Evolutionary conservation across 2,888 invertebrate species (phyloP).

Genomic region (Sarcophaga carnaria): DNA sequence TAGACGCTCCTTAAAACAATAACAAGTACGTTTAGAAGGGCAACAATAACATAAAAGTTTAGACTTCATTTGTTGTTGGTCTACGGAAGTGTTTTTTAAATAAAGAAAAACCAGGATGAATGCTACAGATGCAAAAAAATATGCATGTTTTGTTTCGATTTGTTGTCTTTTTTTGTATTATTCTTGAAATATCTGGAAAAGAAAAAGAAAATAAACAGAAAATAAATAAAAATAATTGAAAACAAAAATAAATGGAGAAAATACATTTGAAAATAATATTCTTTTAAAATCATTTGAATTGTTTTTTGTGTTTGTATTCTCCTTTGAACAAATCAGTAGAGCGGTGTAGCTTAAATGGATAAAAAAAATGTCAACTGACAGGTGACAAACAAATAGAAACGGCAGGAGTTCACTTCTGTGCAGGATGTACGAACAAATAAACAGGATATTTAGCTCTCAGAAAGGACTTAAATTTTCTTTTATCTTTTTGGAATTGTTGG

Average conservation of each 20-base stretch:
- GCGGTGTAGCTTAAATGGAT: neutral
- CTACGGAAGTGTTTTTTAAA: slow-evolving; percentile 21
- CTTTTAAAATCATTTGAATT: neutral
- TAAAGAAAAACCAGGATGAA: slow-evolving; percentile 15
- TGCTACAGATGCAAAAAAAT: slow-evolving; percentile 34
- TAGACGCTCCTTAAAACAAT: neutral
- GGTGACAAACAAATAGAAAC: slow-evolving; percentile 2
- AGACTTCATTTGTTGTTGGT: slow-evolving; percentile 15
- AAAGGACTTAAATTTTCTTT: no score
- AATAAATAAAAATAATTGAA: neutral
- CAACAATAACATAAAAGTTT: slow-evolving; percentile 30
- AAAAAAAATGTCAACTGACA: slow-evolving; percentile 7
- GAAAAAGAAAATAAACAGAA: slow-evolving; percentile 16
- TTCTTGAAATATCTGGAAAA: slow-evolving; percentile 42
- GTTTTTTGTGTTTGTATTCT: neutral
- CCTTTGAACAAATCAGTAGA: no score
- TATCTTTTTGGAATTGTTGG: no score
- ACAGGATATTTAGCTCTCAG: no score
- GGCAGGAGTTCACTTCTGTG: neutral
- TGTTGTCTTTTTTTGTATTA: neutral
- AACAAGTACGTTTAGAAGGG: neutral
- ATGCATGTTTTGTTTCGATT: no score
- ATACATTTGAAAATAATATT: neutral
- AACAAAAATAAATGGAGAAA: neutral
- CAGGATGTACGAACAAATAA: neutral